These are phyloP conservation scores for Mesoclemmys tuberculata DNA, from an alignment of 2,113 vertebrate genomes.

Conservation along the genomic window DNA sequence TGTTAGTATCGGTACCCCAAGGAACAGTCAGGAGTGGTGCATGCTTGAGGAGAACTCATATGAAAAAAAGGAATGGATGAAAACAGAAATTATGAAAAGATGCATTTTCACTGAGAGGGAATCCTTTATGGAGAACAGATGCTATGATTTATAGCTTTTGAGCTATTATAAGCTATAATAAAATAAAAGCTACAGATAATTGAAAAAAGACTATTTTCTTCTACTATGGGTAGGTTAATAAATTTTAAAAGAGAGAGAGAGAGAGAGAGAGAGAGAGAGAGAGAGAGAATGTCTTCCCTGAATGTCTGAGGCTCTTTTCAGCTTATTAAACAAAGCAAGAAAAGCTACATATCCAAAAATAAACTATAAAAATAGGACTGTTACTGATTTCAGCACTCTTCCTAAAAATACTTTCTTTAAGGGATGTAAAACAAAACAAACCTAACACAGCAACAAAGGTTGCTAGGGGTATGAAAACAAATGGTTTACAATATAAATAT, in stretches of 20 bases:
- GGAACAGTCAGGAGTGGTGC: neutral
- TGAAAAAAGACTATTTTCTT: slow-evolving; percentile 69
- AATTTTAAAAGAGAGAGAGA: slow-evolving; percentile 38
- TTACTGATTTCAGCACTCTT: slow-evolving; percentile 75
- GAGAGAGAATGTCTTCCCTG: slow-evolving; percentile 11
- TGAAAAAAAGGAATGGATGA: slow-evolving; percentile 40
- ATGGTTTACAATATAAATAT: slow-evolving; percentile 2
- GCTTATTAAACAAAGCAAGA: slow-evolving; percentile 74
- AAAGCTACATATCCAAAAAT: slow-evolving; percentile 72
- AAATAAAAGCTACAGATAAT: slow-evolving; percentile 70
- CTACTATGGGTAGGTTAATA: slow-evolving; percentile 71
- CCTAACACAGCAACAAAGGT: slow-evolving; percentile 32
- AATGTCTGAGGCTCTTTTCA: slow-evolving; percentile 54
- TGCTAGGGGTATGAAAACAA: neutral
- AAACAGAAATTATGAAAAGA: slow-evolving; percentile 50
- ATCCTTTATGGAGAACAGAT: slow-evolving; percentile 38
- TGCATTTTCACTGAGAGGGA: slow-evolving; percentile 36
- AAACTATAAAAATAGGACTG: slow-evolving; percentile 79
- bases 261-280: neutral
- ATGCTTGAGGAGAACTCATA: slow-evolving; percentile 20
- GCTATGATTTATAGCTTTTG: slow-evolving; percentile 63
- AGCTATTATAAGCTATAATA: slow-evolving; percentile 64
- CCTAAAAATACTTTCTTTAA: slow-evolving; percentile 71
- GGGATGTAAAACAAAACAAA: slow-evolving; percentile 73
- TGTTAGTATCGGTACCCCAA: neutral